Evolutionary conservation across 2,797 vertebrate species (phyloP), one percentile per base, ranked within the genome.

Genomic region (Tragopan temminckii): DNA sequence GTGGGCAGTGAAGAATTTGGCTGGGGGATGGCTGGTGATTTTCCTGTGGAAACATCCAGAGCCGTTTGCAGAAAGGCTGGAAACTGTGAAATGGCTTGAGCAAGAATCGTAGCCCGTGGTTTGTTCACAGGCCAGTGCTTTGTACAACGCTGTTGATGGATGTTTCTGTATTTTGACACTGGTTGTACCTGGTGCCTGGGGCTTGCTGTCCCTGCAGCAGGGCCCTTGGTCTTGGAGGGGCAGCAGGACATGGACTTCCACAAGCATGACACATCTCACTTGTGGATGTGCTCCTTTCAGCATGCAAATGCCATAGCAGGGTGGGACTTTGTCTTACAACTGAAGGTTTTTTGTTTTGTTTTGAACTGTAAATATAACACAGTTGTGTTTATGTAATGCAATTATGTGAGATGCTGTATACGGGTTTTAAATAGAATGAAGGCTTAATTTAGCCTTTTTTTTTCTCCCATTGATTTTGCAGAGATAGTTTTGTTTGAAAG

Each of bases 371-470:
- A 93, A 67, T 92, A 74, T 74, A 95, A 88, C 94, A 92, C 96
- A 96, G 76, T 94, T 92, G 88, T 96, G 82, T 96, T 95, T 91
- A 75, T 69, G 31, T 80, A 91, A 71, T 0, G 13, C 72, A 31
- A 4, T 75, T 53, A 80, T 82, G 84, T 2, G 31, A 82, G 88
- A 89, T 92, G 88, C 79, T 85, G 79, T 45, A 0, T 58, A 21
- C 2, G 25, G 52, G 70, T 88, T 97, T 94, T 88, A 96, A 93
- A 95, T 95, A 95, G 95, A 95, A 91, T 15, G 80, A 76, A 82
- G 67, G 74, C 94, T 96, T 93, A 96, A 95, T 95, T 95, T 95
- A 96, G 94, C 77, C n/a, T 72, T 13, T 42, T 66, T 69, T 74
- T 63, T 27, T 17, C 74, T 59, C 66, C 80, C 70, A 79, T 92